A percentile compares a stretch with the other conserved stretches of the same genome.
Evolutionary conservation across 1,140 invertebrate genomes (phyloP).

Genomic region (Lepidostoma basale): DNA sequence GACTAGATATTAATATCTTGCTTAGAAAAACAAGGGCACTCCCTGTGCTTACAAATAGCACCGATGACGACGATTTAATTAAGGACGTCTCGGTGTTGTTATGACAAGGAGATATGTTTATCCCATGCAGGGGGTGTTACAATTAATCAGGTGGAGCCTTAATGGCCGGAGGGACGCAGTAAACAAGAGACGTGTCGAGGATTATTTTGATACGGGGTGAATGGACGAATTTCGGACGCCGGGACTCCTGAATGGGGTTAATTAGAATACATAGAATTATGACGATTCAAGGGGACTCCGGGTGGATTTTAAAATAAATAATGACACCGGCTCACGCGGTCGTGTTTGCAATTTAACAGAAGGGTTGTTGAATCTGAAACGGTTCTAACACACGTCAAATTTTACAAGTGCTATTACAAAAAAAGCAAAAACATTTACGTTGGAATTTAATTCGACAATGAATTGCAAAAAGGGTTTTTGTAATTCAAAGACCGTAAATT

Average conservation of each 20-base stretch:
- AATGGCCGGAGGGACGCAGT: conserved; percentile 30
- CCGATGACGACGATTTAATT: conserved; percentile 45
- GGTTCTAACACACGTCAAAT: not conserved
- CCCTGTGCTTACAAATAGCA: conserved; percentile 33
- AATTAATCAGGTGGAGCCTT: conserved; percentile 46
- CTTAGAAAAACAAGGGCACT: conserved; percentile 28
- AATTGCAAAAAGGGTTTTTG: too few species aligned
- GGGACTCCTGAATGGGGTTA: conserved; percentile 13
- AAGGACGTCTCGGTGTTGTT: conserved; percentile 34
- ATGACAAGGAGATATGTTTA: conserved; percentile 45
- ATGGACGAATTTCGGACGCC: conserved; percentile 7
- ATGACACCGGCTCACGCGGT: too few species aligned
- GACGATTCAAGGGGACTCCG: conserved; percentile 9
- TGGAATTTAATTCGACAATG: too few species aligned
- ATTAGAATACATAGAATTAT: conserved; percentile 22
- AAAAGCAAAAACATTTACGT: too few species aligned
- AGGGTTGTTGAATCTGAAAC: not conserved
- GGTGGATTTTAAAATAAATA: not conserved
- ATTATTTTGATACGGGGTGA: conserved; percentile 45
- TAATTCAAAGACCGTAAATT: too few species aligned
- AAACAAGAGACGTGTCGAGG: conserved; percentile 44
- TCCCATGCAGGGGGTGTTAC: conserved; percentile 25
- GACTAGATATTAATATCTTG: conserved; percentile 9
- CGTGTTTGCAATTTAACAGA: too few species aligned
- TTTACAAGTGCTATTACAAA: too few species aligned